Evolutionary conservation across 1,140 invertebrate species (phyloP).

Genomic region (Theocolax elegans): DNA sequence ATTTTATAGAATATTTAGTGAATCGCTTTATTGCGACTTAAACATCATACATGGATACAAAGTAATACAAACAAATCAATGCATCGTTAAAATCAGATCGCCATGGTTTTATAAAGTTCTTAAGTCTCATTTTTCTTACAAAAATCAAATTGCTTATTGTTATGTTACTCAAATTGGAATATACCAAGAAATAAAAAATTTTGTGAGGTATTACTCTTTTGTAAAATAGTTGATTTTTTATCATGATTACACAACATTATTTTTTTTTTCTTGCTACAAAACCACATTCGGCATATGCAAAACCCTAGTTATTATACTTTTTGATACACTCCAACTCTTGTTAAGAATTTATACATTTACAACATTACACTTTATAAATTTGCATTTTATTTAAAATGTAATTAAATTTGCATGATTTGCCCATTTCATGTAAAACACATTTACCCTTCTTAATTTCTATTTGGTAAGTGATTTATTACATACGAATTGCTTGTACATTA

Average conservation of each 20-base stretch:
- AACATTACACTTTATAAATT: too few relatives aligned
- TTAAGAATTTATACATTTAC: too few relatives aligned
- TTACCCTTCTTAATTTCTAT: too few relatives aligned
- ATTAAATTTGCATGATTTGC: too few relatives aligned
- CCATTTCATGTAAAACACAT: too few relatives aligned
- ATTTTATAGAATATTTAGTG: constrained; percentile 65
- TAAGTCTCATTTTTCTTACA: constrained; percentile 55
- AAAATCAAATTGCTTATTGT: constrained; percentile 57
- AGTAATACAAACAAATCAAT: constrained; percentile 61
- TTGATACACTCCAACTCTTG: too few relatives aligned
- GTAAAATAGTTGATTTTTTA: neutral
- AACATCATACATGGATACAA: constrained; percentile 63
- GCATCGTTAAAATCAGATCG: constrained; percentile 63
- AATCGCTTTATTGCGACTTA: constrained; percentile 64
- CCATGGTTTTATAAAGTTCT: constrained; percentile 61
- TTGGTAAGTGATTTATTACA: too few relatives aligned
- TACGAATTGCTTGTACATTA: too few relatives aligned
- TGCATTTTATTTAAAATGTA: too few relatives aligned
- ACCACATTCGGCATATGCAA: too few relatives aligned
- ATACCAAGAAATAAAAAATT: constrained; percentile 61
- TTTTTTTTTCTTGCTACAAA: neutral
- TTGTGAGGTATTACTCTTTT: constrained; percentile 64
- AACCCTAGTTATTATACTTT: too few relatives aligned
- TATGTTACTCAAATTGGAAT: constrained; percentile 56
- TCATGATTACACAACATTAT: neutral